phyloP scores from a whole-genome alignment of 2,113 vertebrate species.

The Pollachius pollachius region DNA sequence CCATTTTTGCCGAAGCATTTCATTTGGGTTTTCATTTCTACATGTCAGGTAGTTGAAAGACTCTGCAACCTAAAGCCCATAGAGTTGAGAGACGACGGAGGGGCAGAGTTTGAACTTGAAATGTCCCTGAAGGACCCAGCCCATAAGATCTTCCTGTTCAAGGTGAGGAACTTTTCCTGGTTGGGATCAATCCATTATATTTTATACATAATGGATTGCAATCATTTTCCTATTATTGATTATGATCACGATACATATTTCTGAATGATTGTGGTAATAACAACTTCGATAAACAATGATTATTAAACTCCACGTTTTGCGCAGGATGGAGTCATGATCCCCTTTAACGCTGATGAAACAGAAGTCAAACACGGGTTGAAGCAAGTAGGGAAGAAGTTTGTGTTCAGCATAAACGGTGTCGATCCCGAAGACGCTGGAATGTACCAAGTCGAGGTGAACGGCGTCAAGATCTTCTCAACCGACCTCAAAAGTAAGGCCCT shows the following conservation, averaged over 20 bases:
- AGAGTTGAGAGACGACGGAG: conserved; percentile 68
- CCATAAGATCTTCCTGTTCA: conserved; percentile 83
- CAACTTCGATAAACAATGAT: neutral
- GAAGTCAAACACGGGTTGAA: conserved; percentile 76
- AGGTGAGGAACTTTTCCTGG: conserved; percentile 70
- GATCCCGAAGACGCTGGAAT: conserved; percentile 81
- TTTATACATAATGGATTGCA: too few species aligned
- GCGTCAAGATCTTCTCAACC: conserved; percentile 83
- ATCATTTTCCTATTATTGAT: neutral
- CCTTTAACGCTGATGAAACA: conserved; percentile 59
- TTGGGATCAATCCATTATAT: neutral
- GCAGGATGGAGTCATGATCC: conserved; percentile 82
- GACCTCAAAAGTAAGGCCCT: conserved; percentile 74
- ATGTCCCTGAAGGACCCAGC: conserved; percentile 78
- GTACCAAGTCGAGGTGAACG: conserved; percentile 84
- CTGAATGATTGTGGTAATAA: too few species aligned
- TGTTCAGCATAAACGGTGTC: conserved; percentile 79
- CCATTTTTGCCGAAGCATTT: neutral
- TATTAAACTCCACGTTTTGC: neutral
- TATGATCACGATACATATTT: too few species aligned
- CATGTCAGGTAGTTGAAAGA: conserved; percentile 70
- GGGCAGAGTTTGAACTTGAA: conserved; percentile 80
- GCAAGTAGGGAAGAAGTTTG: conserved; percentile 78
- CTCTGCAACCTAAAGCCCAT: conserved; percentile 78
- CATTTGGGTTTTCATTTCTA: neutral